Base-by-base conservation (phyloP, 2,888 invertebrate species). In the Hemithea aestivaria region DNA sequence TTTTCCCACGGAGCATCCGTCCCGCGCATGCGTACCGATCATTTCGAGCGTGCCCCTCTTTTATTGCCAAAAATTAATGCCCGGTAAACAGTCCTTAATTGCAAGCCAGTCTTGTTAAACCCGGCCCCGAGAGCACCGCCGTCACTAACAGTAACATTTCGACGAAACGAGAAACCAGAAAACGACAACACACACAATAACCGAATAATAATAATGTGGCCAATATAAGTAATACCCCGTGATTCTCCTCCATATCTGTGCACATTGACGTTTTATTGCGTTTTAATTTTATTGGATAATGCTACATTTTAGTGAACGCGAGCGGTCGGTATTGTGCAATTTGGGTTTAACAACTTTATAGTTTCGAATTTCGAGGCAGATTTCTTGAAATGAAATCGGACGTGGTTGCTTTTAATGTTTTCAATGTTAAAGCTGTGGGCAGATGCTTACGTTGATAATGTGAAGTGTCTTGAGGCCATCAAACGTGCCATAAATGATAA, bases 1-100 rank as follows among this genome's bases (percentile, higher is more conserved):
- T 65, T 62, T 85, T 87, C 87, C 83, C 87, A 87, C 84, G 85
- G 70, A 67, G 67, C 80, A 71, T 74, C 79, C 59, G 52, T 60
- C 59, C 59, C 50, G 67, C 71, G 71, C 65, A 64, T 70, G 75
- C 81, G 82, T 72, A 78, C 80, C 80, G 74, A 73, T 74, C 83
- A 85, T 85, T 79, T 72, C 75, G 53, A 56, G 76, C 78, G 66
- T 70, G 81, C 84, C 73, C 77, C 66, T 77, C 81, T 83, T 85
- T 87, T 87, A 87, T 87, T 87, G 84, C 85, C 87, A 84, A 87
- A 87, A 87, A 87, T 87, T 84, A 87, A 85, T 84, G 85, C 73
- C 75, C 83, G 62, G 80, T 78, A 84, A 83, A 85, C 72, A 83
- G 84, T 66, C 72, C 78, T 70, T 85, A 87, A 87, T 85, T 85